Evolutionary conservation across 2,113 vertebrate species (phyloP).

Genomic region (Phalacrocorax pelagicus): DNA sequence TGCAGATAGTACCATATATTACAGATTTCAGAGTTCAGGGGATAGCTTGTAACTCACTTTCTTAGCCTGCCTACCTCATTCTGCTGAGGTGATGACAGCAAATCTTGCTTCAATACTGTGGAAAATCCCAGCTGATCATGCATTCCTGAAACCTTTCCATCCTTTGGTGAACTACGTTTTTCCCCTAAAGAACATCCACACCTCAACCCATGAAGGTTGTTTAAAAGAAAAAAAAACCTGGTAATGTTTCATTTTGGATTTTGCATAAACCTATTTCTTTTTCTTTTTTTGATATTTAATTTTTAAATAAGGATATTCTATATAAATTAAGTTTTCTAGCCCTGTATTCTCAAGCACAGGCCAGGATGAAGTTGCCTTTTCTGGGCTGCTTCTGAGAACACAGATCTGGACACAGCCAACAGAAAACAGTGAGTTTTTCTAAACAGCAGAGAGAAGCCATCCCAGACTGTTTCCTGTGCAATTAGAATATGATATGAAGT

Average conservation of each 20-base stretch:
- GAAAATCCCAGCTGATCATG: not conserved
- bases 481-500: not conserved
- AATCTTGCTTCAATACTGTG: not conserved
- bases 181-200: not conserved
- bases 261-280: not conserved
- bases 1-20: not conserved
- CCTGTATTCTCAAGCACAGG: not conserved
- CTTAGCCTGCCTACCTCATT: not conserved
- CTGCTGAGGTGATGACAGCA: not conserved
- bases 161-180: not conserved
- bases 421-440: not conserved
- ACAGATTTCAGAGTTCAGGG: not conserved
- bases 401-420: not conserved
- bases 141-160: not conserved
- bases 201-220: not conserved
- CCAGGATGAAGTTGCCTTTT: not conserved
- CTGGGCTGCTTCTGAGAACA: not conserved
- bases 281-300: not conserved
- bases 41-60: not conserved
- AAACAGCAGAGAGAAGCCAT: not conserved
- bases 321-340: not conserved
- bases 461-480: not conserved
- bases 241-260: slow-evolving; percentile 29
- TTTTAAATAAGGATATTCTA: not conserved
- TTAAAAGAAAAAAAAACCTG: not conserved